These are phyloP conservation scores for Brachionus calyciflorus DNA, from an alignment of 1,140 invertebrate species.

Conservation along the genomic window DNA sequence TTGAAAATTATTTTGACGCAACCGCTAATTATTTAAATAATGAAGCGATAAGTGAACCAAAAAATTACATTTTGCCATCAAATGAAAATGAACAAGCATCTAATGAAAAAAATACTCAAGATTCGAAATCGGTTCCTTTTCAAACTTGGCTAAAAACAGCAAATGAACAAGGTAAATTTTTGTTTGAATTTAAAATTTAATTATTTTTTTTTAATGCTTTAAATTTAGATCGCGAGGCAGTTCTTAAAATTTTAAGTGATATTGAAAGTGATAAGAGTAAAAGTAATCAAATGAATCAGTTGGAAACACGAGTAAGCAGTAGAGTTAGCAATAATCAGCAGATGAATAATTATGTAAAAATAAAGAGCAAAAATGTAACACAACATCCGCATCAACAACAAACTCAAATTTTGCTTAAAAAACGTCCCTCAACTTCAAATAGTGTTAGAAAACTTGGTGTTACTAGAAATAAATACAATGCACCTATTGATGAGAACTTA, in stretches of 20 bases:
- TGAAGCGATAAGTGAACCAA: not conserved
- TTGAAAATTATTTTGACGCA: not conserved
- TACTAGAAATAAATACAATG: slow-evolving; percentile 35
- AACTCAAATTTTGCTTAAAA: slow-evolving; percentile 6
- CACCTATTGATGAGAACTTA: slow-evolving; percentile 40
- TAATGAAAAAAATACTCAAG: not conserved
- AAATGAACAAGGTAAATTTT: slow-evolving; percentile 13
- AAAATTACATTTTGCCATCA: slow-evolving; percentile 15
- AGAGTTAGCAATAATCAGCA: not conserved
- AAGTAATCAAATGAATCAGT: not conserved
- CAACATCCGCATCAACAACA: not conserved
- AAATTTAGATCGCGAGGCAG: slow-evolving; percentile 20
- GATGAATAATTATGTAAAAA: not conserved
- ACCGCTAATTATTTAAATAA: not conserved
- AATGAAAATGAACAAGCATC: not conserved
- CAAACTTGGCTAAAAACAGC: slow-evolving; percentile 27
- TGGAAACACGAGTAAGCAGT: not conserved
- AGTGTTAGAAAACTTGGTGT: slow-evolving; percentile 33
- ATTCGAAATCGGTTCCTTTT: slow-evolving; percentile 11
- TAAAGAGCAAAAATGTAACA: not conserved
- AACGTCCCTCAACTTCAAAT: not conserved
- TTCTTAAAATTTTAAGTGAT: slow-evolving; percentile 39
- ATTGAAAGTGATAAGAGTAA: not conserved
- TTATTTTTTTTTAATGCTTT: not conserved
- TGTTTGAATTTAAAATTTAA: not conserved